Evolutionary conservation across 2,113 vertebrate species (phyloP), one percentile per base, ranked within the genome.

Genomic region (Hippocampus barbouri): DNA sequence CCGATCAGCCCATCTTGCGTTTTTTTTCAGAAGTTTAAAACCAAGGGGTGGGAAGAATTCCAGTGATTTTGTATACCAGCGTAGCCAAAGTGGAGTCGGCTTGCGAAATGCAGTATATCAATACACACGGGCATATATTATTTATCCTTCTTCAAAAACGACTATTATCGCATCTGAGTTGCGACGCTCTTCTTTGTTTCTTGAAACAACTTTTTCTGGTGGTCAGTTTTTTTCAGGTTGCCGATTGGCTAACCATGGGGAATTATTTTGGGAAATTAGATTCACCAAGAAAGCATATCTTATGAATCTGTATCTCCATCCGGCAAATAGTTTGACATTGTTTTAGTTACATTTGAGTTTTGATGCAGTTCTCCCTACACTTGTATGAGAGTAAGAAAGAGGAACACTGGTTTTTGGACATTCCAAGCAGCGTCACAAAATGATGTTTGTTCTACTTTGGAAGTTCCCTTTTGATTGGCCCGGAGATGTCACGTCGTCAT

Each of bases 1-100:
- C 89, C 85, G 85, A 87, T 87, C 85, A 88, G 82, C 83, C 72
- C 78, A 83, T 70, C 74, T 78, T 72, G 81, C 4, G 40, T 45
- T 15, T 45, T 66, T 27, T n/a, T 30, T 30, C 2, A 20, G 59
- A 61, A 56, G 53, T n/a, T 56, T 9, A 23, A 23, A 56, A 23
- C 20, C 3, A 20, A 1, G 2, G 0, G 20, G 8, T 9, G 53
- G n/a, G 1, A 56, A 56, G 21, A 56, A 56, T n/a, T 23, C 8
- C 2, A n/a, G 3, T 56, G 21, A n/a, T 56, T 56, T 23, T 54
- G 53, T 10, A 2, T 21, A n/a, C 18, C 20, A 18, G 2, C n/a
- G 7, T 14, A 11, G 53, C 20, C 53, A n/a, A 54, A 54, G n/a
- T 10, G 51, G 21, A 54, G 47, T 49, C 47, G 10, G 41, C 8